Base-by-base conservation (phyloP, 1,140 invertebrate species). In the Cyclargus thomasi region DNA sequence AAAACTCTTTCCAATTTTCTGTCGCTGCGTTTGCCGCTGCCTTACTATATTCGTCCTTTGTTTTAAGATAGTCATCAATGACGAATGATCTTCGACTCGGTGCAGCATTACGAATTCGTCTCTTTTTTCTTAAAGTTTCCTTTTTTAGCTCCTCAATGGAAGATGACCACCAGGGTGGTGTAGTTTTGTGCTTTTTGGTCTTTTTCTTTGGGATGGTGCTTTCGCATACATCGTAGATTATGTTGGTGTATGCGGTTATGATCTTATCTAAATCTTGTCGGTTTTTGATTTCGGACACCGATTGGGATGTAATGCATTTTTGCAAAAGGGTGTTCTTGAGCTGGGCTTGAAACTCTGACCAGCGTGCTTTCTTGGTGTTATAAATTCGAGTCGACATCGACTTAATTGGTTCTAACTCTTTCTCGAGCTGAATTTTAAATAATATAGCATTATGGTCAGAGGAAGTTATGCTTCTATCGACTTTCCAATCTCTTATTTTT, bases 361-460 rank as follows among this genome's bases (percentile, higher is more conserved):
- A 62, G 0, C 20, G 18, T 11, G 20, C 59, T 20, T 62, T 62
- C 16, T 62, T 53, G 16, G 53, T 53, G 16, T 53, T 53, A 53
- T 53, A n/a, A 6, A 6, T 53, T 6, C 53, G 53, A 5, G 53
- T 53, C 16, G 53, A 17, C 17, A n/a, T n/a, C 17, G 10, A 16
- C 53, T 17, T 14, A 6, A 53, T 16, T 53, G 64, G 47, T 57
- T 55, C 47, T 35, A 69, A 6, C 29, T 55, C 23, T 23, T 39
- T 53, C 8, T 57, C 8, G 1, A 57, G 1, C 7, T 18, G 53
- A 8, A 64, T 10, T 7, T 22, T 22, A 23, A 74, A 74, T 1
- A 65, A 68, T 4, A 75, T 73, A 0, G 71, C 63, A 23, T 73
- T 73, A 62, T 75, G 74, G 62, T 75, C 74, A 14, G 74, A 73